Evolutionary conservation across 2,113 vertebrate genomes (phyloP).

Genomic region (Melospiza melodia): DNA sequence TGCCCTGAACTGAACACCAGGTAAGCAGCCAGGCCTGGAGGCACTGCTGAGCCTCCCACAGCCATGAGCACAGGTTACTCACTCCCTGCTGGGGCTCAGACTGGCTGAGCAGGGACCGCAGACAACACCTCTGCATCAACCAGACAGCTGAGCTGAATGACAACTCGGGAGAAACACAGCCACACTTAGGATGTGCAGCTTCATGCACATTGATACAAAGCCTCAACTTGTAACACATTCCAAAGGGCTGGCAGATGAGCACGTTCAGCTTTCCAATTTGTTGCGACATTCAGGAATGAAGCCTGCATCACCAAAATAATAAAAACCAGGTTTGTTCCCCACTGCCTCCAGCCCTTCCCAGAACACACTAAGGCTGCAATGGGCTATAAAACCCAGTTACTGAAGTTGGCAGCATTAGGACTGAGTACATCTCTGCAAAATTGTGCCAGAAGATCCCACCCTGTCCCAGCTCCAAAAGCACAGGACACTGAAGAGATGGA

Average conservation of each 20-base stretch:
- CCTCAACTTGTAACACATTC: neutral
- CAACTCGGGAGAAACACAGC: neutral
- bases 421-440: neutral
- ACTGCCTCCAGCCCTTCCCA: neutral
- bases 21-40: neutral
- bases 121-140: neutral
- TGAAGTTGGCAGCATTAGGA: neutral
- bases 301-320: slow-evolving; percentile 19
- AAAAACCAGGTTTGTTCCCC: neutral
- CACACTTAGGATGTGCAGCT: neutral
- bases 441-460: neutral
- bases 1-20: neutral
- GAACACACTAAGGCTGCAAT: neutral
- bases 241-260: neutral
- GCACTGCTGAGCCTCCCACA: neutral
- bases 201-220: neutral
- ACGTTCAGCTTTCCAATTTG: neutral
- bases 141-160: neutral
- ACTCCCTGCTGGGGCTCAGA: neutral
- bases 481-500: neutral
- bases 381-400: neutral
- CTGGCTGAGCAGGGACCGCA: neutral
- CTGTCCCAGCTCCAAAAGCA: neutral
- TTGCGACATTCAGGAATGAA: neutral
- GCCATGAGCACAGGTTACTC: neutral